Conservation (phyloP, 2,888 invertebrate species). For the Cryptosula pallasiana region DNA sequence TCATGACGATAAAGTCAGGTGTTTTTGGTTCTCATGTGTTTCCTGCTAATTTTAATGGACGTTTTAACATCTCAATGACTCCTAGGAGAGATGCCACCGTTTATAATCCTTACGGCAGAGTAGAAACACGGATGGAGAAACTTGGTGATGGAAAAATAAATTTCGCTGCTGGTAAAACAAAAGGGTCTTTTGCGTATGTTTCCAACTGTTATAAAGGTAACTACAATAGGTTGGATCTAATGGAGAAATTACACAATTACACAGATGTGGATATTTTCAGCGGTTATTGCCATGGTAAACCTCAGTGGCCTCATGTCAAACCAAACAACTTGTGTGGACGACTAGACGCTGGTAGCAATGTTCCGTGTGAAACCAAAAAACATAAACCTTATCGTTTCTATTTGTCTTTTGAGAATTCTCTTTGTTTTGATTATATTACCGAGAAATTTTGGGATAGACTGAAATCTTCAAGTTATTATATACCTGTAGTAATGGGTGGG, state of each 20-base stretch:
- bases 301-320: not conserved
- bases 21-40: not conserved
- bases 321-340: not conserved
- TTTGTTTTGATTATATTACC: not conserved
- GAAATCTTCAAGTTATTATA: not conserved
- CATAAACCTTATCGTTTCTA: not conserved
- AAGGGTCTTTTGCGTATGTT: not conserved
- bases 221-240: not conserved
- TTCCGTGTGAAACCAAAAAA: not conserved
- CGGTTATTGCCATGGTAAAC: not conserved
- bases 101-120: not conserved
- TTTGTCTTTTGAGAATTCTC: not conserved
- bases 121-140: not conserved
- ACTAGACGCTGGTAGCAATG: not conserved
- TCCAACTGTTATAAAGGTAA: not conserved
- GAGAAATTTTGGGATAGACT: slow-evolving; percentile 3
- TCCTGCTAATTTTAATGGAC: not conserved
- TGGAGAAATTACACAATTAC: not conserved
- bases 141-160: not conserved
- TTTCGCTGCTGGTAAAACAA: not conserved
- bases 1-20: not conserved
- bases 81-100: not conserved
- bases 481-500: slow-evolving; percentile 9
- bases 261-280: not conserved
- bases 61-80: not conserved